Evolutionary conservation across 2,113 vertebrate species (phyloP).

Genomic region (Coryphaenoides rupestris): DNA sequence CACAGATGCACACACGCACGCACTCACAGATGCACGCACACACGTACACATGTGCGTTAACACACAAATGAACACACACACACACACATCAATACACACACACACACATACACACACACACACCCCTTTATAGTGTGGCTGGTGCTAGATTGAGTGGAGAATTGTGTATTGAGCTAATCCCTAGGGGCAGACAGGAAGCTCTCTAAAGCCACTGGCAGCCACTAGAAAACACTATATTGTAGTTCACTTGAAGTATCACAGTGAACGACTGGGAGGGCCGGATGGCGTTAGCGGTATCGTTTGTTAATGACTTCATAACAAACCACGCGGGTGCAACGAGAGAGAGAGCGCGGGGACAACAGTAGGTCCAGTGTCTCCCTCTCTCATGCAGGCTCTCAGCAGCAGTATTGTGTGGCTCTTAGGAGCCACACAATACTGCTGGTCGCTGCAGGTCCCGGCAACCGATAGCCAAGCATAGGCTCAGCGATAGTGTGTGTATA

Average conservation of each 20-base stretch:
- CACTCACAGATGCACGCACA: not conserved
- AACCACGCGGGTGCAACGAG: not conserved
- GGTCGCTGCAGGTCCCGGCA: too few species aligned
- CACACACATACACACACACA: conserved; percentile 18
- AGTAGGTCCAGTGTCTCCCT: conserved; percentile 8
- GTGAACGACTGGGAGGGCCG: conserved; percentile 11
- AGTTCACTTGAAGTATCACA: conserved; percentile 36
- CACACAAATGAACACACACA: conserved; percentile 3
- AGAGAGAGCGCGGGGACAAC: conserved; percentile 8
- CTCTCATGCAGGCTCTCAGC: too few species aligned
- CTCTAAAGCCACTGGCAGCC: conserved; percentile 47
- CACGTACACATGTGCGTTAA: not conserved
- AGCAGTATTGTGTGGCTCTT: too few species aligned
- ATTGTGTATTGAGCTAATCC: conserved; percentile 54
- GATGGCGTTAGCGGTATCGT: conserved; percentile 25
- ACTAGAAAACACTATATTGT: conserved; percentile 40
- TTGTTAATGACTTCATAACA: conserved; percentile 25
- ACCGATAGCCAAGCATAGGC: too few species aligned
- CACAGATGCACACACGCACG: conserved; percentile 10
- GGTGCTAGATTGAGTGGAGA: conserved; percentile 62
- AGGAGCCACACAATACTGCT: too few species aligned
- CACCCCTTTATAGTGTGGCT: conserved; percentile 37
- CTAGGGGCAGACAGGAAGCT: conserved; percentile 49
- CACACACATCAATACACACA: not conserved
- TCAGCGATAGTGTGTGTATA: too few species aligned